Evolutionary conservation across 2,888 invertebrate species (phyloP).

Genomic region (Platycnemis pennipes): DNA sequence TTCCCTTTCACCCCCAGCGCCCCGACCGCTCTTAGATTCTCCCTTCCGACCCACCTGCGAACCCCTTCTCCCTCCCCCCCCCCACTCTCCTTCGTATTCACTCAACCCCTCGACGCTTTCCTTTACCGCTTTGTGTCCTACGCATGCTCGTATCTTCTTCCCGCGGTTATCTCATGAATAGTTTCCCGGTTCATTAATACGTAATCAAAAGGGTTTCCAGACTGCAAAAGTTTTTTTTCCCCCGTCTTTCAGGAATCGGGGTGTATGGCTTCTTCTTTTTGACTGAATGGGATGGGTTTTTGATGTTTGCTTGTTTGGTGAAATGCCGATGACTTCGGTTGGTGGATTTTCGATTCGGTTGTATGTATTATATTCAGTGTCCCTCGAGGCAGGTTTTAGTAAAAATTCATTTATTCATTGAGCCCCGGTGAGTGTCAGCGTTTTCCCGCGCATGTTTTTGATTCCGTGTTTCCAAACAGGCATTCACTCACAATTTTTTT

Average conservation of each 20-base stretch:
- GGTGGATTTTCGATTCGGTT: neutral
- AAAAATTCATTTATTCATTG: neutral
- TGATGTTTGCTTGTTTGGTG: slow-evolving; percentile 12
- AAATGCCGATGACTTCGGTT: slow-evolving; percentile 1
- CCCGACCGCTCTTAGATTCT: neutral
- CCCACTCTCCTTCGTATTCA: neutral
- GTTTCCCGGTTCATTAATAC: slow-evolving; percentile 48
- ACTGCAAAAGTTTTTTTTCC: neutral
- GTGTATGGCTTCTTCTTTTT: slow-evolving; percentile 19
- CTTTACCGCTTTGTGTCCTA: slow-evolving; percentile 1
- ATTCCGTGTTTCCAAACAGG: no score
- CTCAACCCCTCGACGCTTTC: neutral
- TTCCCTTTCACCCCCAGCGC: neutral
- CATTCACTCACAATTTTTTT: no score
- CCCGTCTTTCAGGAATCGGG: neutral
- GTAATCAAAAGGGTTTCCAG: slow-evolving; percentile 25
- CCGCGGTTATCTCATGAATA: slow-evolving; percentile 38
- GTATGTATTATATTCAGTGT: neutral
- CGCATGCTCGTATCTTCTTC: neutral
- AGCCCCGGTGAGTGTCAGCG: neutral
- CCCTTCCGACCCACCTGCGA: neutral
- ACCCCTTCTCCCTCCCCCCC: neutral
- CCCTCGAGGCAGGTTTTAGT: neutral
- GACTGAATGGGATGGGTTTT: slow-evolving; percentile 17
- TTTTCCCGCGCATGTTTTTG: neutral